phyloP scores from a whole-genome alignment of 2,888 invertebrate species.

The Hypercompe scribonia region DNA sequence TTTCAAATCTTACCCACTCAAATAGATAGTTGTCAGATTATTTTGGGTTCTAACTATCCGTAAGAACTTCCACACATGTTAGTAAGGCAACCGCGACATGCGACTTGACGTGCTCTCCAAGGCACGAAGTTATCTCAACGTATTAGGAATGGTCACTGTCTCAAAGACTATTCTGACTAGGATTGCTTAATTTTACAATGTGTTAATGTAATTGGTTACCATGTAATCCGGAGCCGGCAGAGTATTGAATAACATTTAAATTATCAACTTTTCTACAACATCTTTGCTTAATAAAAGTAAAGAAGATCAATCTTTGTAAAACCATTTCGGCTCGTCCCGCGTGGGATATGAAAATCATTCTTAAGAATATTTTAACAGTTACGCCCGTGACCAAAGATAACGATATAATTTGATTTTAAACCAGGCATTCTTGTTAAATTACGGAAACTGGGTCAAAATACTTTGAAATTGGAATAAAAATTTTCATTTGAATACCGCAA shows the following conservation, averaged over 20 bases:
- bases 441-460: conserved; percentile 18
- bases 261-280: background rate
- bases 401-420: conserved; percentile 28
- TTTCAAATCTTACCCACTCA: too few species aligned
- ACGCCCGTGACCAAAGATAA: conserved; percentile 34
- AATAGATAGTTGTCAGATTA: too few species aligned
- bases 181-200: too few species aligned
- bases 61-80: too few species aligned
- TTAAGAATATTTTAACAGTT: conserved; percentile 31
- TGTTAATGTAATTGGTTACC: too few species aligned
- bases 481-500: background rate
- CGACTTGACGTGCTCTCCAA: too few species aligned
- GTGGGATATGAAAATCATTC: conserved; percentile 19
- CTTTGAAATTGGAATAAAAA: conserved; percentile 11
- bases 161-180: too few species aligned
- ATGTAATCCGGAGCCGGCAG: too few species aligned
- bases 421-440: conserved; percentile 18
- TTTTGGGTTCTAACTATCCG: too few species aligned
- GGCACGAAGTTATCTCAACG: too few species aligned
- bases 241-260: background rate
- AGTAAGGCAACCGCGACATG: too few species aligned
- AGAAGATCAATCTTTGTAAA: conserved; percentile 23
- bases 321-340: conserved; percentile 17
- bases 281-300: background rate
- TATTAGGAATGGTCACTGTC: too few species aligned